Base-by-base conservation (phyloP, 92 coral and sea anemone genomes). In the Epizoanthus stellaris region DNA sequence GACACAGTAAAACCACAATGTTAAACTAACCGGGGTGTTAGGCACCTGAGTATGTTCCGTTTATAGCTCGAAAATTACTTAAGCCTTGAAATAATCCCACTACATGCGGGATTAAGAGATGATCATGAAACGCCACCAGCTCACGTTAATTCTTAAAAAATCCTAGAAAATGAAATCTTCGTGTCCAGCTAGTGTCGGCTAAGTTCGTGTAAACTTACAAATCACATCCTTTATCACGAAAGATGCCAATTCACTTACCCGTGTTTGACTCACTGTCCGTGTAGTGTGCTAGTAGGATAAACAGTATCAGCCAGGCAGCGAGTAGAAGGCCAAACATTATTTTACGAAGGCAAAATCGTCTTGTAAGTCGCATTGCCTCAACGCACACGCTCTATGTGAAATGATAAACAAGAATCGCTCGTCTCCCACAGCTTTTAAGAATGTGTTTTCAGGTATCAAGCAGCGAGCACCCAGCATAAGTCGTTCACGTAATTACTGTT, bases 391-490 rank as follows among this genome's bases (percentile, higher is more conserved):
- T 38, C 54, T 77, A 10, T 60, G 45, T 42, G 82, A 77, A 79
- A 63, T 43, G n/a, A 61, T 79, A 74, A 77, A 77, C 62, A 77
- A 19, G 19, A 16, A 2, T 61, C 34, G 8, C 58, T 13, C 47
- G 83, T 79, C 64, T 63, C 83, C 83, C 43, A 63, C 83, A 11
- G 83, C 43, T 79, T 40, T 34, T 63, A 42, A 79, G 73, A 79
- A 79, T 79, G 72, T 79, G 83, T 79, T 77, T 79, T 64, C 15
- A 64, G 72, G 61, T 79, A 63, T 79, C 83, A 79, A 79, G 72
- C 83, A 63, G 83, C 13, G 83, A 79, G 61, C 67, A 21, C 20
- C 58, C 42, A 58, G 16, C 30, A 20, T 70, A 40, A 13, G 72
- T 70, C 23, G 71, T 8, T 67, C 47, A 43, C 53, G 43, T 79